Percentiles rank a stretch among this genome's conserved stretches.
Evolutionary conservation across 2,888 invertebrate species (phyloP).

Genomic region (Drosophila tripunctata): DNA sequence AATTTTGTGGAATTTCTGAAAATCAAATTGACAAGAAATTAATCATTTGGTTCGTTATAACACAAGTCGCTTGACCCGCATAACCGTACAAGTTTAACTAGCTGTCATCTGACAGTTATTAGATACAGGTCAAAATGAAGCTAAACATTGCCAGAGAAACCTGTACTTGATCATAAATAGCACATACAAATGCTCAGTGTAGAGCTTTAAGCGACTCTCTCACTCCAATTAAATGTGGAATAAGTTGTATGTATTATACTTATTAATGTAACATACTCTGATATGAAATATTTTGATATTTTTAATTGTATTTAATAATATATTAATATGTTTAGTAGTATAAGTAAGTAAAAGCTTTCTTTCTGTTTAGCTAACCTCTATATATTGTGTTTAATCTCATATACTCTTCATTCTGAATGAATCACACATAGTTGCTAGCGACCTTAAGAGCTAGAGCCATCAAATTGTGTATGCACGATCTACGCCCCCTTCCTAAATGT

Average conservation of each 20-base stretch:
- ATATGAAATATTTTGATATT: background rate
- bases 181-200: background rate
- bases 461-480: too few relatives aligned
- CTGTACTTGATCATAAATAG: constrained; percentile 1
- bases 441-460: too few relatives aligned
- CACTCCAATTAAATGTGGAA: background rate
- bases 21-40: constrained; percentile 54
- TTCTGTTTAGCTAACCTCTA: too few relatives aligned
- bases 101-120: constrained; percentile 26
- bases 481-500: too few relatives aligned
- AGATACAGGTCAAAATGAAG: constrained; percentile 10
- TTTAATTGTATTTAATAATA: too few relatives aligned
- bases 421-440: too few relatives aligned
- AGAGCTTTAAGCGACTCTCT: background rate
- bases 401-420: too few relatives aligned
- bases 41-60: constrained; percentile 69
- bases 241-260: too few relatives aligned
- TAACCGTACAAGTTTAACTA: constrained; percentile 18
- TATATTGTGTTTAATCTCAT: too few relatives aligned
- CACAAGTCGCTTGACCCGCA: constrained; percentile 37
- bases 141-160: constrained; percentile 8
- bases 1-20: constrained; percentile 27
- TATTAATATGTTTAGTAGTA: too few relatives aligned
- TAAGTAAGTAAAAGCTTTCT: too few relatives aligned
- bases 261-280: too few relatives aligned